phyloP scores from a whole-genome alignment of 2,113 vertebrate genomes.

The Cebus imitator region DNA sequence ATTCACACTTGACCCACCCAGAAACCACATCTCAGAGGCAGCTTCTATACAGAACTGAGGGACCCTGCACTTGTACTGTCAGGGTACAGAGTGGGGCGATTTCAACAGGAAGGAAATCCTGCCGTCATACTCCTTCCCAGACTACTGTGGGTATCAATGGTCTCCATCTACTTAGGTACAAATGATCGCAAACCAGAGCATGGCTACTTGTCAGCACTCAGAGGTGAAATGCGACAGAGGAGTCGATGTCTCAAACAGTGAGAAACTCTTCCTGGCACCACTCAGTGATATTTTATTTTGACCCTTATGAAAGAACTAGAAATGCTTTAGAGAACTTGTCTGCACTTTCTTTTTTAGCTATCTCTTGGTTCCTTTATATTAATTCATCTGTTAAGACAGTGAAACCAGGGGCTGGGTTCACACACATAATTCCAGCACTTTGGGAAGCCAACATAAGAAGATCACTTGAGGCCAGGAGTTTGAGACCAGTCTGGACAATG shows the following conservation, averaged over 20 bases:
- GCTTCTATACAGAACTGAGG: too few relatives aligned
- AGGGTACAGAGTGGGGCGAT: not conserved
- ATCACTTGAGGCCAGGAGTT: too few relatives aligned
- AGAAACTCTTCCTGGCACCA: not conserved
- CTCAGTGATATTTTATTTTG: not conserved
- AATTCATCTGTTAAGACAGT: not conserved
- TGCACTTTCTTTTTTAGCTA: not conserved
- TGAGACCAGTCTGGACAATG: too few relatives aligned
- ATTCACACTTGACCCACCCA: not conserved
- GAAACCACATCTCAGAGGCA: not conserved
- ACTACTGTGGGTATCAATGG: rapidly evolving
- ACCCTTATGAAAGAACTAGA: not conserved
- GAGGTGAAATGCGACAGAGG: not conserved
- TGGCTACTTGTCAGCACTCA: not conserved
- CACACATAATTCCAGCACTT: too few relatives aligned
- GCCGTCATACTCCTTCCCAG: not conserved
- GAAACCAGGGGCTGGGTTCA: not conserved
- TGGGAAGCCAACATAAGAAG: too few relatives aligned
- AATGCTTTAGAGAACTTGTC: not conserved
- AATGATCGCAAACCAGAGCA: not conserved
- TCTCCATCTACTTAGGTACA: not conserved
- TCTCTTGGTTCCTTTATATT: not conserved
- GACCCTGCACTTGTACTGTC: too few relatives aligned
- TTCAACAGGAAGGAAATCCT: not conserved
- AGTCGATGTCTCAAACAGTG: not conserved